Conservation (phyloP, 2,888 invertebrate genomes). For the Lucinisca nassula region DNA sequence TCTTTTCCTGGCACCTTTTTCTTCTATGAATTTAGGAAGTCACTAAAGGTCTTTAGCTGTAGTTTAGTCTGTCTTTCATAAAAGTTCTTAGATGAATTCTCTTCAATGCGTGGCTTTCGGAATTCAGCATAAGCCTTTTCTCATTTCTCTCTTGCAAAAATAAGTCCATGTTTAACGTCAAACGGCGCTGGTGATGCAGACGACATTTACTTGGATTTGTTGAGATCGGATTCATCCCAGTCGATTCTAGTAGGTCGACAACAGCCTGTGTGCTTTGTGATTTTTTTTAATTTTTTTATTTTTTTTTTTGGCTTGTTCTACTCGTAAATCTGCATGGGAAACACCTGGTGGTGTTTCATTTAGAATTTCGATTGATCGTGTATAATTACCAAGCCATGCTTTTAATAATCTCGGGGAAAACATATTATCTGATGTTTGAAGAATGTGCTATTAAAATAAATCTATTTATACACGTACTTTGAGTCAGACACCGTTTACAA, state of each 20-base stretch:
- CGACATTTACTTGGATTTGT: neutral
- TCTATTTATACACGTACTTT: too few species aligned
- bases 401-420: too few species aligned
- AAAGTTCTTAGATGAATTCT: too few species aligned
- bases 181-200: neutral
- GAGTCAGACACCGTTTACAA: too few species aligned
- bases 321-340: too few species aligned
- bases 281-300: neutral
- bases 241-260: conserved; percentile 35
- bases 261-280: neutral
- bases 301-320: too few species aligned
- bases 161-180: neutral
- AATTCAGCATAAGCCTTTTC: neutral
- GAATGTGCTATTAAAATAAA: too few species aligned
- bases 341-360: too few species aligned
- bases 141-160: too few species aligned
- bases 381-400: too few species aligned
- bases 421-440: too few species aligned
- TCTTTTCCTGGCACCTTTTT: conserved; percentile 7
- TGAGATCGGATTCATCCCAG: conserved; percentile 52
- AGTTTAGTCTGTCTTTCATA: conserved; percentile 62
- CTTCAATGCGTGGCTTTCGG: conserved; percentile 1
- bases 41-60: conserved; percentile 55
- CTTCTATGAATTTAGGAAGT: conserved; percentile 24
- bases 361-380: too few species aligned